phyloP scores from a whole-genome alignment of 2,888 invertebrate genomes.

The Agrotis clavis region DNA sequence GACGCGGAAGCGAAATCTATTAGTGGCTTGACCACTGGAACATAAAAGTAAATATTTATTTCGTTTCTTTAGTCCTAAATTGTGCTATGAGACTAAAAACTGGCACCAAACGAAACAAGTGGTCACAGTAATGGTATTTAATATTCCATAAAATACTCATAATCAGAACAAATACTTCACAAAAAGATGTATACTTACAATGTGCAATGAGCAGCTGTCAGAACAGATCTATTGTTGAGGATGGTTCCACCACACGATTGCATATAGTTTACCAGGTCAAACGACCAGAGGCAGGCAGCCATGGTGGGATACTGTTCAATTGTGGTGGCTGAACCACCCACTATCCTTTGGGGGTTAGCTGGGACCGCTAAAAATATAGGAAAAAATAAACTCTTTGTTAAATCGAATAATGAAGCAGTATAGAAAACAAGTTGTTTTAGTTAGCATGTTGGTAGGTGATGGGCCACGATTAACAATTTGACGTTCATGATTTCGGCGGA shows the following conservation, averaged over 20 bases:
- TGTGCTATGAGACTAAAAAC: no score
- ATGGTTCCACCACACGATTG: slow-evolving; percentile 70
- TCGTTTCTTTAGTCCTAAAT: background rate
- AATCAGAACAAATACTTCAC: no score
- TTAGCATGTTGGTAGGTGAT: no score
- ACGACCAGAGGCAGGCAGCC: slow-evolving; percentile 57
- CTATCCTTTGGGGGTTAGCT: slow-evolving; percentile 64
- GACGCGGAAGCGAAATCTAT: slow-evolving; percentile 59
- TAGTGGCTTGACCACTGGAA: slow-evolving; percentile 37
- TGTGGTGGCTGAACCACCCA: slow-evolving; percentile 70
- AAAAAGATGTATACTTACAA: slow-evolving; percentile 55
- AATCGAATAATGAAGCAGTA: no score
- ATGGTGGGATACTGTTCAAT: slow-evolving; percentile 67
- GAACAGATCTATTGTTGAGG: slow-evolving; percentile 70
- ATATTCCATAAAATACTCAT: background rate
- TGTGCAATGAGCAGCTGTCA: slow-evolving; percentile 75
- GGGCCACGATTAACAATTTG: no score
- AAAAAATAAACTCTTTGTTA: background rate
- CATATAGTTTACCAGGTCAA: slow-evolving; percentile 36
- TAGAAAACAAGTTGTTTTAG: background rate
- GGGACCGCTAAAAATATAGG: slow-evolving; percentile 58
- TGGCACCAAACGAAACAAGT: background rate
- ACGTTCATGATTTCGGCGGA: no score
- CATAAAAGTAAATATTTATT: slow-evolving; percentile 1
- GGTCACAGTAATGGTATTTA: no score